Base-by-base conservation (phyloP, 1,140 invertebrate genomes). In the Laupala kohalensis region DNA sequence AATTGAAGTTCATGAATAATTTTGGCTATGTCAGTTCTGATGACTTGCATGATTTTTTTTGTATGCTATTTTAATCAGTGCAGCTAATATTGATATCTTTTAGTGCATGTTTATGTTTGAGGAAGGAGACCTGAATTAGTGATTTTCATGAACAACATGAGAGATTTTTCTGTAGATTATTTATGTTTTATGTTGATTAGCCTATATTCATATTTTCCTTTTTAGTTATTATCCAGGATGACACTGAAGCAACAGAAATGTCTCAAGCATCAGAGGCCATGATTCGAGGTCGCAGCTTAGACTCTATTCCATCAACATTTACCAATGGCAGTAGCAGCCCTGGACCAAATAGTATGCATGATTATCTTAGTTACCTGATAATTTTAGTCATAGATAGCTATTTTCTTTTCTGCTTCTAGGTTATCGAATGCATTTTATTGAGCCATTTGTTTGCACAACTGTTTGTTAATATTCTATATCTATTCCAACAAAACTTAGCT, bases 301-400 rank as follows among this genome's bases (percentile, higher is more conserved):
- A 96, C 81, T 95, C 93, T 0, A 88, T 95, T 75, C 91, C 92
- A 64, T 95, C 92, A 63, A 90, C 90, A 15, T 95, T 93, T 78
- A 94, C 93, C 23, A 94, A 93, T 81, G 91, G 91, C 25, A 94
- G 92, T 71, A 91, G 90, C 62, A 93, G 90, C 80, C 81, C 80
- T 28, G 80, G 79, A 73, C 90, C 90, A 70, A 91, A 91, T 71
- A 87, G 86, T 84, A 71, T 65, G 70, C 63, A 24, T 4, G 19
- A n/a, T 68, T 25, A 66, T 25, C 23, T 15, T 25, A 66, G 23
- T 66, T 5, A 15, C 64, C 25, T 26, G 9, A 12, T 66, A 15
- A 25, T 24, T 9, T 3, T 66, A 25, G 25, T n/a, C n/a, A n/a
- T n/a, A n/a, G n/a, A n/a, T n/a, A n/a, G n/a, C n/a, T n/a, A n/a